Evolutionary conservation across 2,888 invertebrate species (phyloP), one percentile per base, ranked within the genome.

Genomic region (Acleris laterana): DNA sequence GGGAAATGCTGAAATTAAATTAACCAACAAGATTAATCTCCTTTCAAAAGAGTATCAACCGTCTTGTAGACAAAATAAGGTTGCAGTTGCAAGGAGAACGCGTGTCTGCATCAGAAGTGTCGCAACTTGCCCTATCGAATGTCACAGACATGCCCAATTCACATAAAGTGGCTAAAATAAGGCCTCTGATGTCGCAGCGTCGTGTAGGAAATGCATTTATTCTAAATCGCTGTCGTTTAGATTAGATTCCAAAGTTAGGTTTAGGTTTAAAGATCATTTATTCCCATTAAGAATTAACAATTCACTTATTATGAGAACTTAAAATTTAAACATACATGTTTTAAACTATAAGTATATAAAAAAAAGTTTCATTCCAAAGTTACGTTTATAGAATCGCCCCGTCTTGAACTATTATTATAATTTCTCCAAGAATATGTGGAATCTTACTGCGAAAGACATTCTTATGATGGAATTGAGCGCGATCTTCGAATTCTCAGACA

Each of bases 111-210:
- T 78, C 67, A 77, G 76, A 79, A 82, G 81, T 86, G 84, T 85
- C 77, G 83, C 88, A 84, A 86, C 75, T 80, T 80, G 77, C 79
- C 76, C 83, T 85, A 85, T 88, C 83, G 80, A 87, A 84, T 88
- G 87, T 86, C 87, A 82, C 82, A 84, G 82, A 83, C 84, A 81
- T 73, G 79, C 74, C 71, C 76, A 78, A 76, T 79, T 80, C 80
- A 81, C 82, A 85, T 87, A 85, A 86, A 88, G 82, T 82, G 81
- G 80, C 85, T 89, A 85, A 89, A 89, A 86, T 89, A 87, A 85
- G 84, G 81, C 77, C 76, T 85, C 80, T 84, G 82, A 84, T 84
- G 85, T 87, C 70, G 74, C 75, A 70, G 71, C 69, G 74, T 72
- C 70, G 65, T 79, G 77, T 82, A 84, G 85, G 85, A 88, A 89